Percentiles rank a stretch among this genome's conserved stretches.
phyloP scores from a whole-genome alignment of 1,140 invertebrate species.

The Lasioglossum albipes region DNA sequence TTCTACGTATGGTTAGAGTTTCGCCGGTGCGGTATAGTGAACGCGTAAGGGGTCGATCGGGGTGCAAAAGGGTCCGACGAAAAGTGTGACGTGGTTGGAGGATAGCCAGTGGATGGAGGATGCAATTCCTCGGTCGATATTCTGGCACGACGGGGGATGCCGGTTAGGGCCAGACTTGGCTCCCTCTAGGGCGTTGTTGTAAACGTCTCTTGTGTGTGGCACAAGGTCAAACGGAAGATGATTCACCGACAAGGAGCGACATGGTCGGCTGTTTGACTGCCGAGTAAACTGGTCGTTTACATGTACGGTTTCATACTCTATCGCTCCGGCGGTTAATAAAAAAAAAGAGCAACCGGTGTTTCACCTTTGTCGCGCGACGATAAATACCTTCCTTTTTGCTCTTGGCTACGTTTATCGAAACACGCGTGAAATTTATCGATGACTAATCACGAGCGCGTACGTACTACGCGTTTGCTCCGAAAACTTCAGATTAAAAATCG shows the following conservation, averaged over 20 bases:
- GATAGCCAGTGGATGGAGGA: conserved; percentile 54
- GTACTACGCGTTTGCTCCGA: too few relatives aligned
- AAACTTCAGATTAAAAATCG: too few relatives aligned
- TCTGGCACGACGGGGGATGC: conserved; percentile 57
- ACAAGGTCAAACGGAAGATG: conserved; percentile 66
- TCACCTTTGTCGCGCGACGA: background rate
- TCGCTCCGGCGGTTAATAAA: background rate
- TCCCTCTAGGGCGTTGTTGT: conserved; percentile 63
- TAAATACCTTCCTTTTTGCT: background rate
- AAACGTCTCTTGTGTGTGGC: conserved; percentile 45
- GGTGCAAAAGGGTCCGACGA: conserved; percentile 39
- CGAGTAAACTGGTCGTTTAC: conserved; percentile 14
- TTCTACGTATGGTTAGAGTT: background rate
- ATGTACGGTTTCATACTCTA: background rate
- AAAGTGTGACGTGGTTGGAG: conserved; percentile 54
- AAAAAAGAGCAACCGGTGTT: background rate
- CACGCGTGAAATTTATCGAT: background rate
- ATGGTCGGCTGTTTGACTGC: conserved; percentile 28
- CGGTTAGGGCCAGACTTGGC: conserved; percentile 55
- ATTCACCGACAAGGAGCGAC: conserved; percentile 54
- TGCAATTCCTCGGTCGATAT: conserved; percentile 69
- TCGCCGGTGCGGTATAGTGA: conserved; percentile 11
- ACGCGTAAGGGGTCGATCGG: conserved; percentile 38
- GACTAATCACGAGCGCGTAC: background rate
- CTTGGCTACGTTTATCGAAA: background rate